Evolutionary conservation across 1,140 invertebrate genomes (phyloP), one percentile per base, ranked within the genome.

Genomic region (Mactra quadrangularis): DNA sequence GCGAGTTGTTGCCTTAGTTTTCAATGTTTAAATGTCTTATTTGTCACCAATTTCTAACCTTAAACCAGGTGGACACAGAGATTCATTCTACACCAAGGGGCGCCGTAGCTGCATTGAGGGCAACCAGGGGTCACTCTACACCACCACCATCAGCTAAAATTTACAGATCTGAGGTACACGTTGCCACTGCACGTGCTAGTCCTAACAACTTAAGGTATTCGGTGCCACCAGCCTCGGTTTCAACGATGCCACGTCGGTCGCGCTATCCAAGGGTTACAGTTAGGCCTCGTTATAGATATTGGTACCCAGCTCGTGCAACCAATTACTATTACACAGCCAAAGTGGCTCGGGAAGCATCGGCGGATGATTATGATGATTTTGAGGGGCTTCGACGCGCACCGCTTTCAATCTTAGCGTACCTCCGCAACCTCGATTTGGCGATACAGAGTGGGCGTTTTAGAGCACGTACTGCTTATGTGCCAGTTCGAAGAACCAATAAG

Each of bases 161-260:
- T 17, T 25, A 33, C 31, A 52, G 53, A 29, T 38, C 41, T 66
- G 68, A 82, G 79, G 79, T 82, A 82, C 57, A 62, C 57, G 47
- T 82, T 60, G 70, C 55, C 47, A 38, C 27, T 72, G 79, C 79
- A 74, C 79, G 79, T 82, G 79, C 68, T 72, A 66, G 57, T 72
- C 79, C 79, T 82, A 62, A 74, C 55, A 31, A 29, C 35, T 71
- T 71, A 71, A 74, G 70, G 60, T 74, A 75, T 35, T 25, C 17
- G 15, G 79, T 82, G 66, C 79, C 79, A 82, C 79, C 79, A 82
- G 79, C 79, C 79, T 82, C 79, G 68, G 33, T 53, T 66, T 38
- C 53, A 62, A 41, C 38, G 38, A 41, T 41, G 38, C 31, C n/a
- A 47, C 64, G 38, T 47, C 64, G 41, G 25, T 45, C 50, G 52